Evolutionary conservation across 2,888 invertebrate genomes (phyloP).

Genomic region (Smittia aterrima): DNA sequence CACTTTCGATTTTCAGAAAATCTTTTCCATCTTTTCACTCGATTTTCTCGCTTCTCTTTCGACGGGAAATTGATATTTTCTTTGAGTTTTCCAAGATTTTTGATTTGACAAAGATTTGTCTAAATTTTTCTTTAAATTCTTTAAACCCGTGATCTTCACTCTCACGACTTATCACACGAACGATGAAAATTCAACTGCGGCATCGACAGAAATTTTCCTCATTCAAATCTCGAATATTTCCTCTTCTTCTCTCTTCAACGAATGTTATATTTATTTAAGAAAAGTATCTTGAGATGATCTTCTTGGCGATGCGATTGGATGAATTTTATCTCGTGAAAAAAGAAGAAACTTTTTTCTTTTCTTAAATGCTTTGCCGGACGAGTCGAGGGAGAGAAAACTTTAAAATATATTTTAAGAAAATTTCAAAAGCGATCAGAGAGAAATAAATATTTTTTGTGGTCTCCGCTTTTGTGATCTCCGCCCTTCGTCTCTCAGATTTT

Average conservation of each 20-base stretch:
- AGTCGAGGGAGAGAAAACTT: not conserved
- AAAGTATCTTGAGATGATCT: conserved; percentile 25
- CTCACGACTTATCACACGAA: conserved; percentile 30
- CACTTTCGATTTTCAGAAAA: conserved; percentile 36
- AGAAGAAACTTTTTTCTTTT: not conserved
- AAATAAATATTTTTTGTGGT: too few relatives aligned
- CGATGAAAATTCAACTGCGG: conserved; percentile 40
- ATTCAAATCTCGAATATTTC: conserved; percentile 21
- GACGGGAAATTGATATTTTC: not conserved
- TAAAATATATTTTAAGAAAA: not conserved
- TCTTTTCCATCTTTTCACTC: not conserved
- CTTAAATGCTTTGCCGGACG: not conserved
- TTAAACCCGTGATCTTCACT: not conserved
- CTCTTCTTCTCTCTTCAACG: conserved; percentile 4
- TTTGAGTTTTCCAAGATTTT: not conserved
- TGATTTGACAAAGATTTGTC: not conserved
- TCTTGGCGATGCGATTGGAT: conserved; percentile 14
- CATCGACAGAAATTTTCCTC: conserved; percentile 22
- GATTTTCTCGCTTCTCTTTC: too few relatives aligned
- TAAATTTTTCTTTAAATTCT: not conserved
- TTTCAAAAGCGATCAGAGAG: not conserved
- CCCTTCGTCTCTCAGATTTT: not conserved
- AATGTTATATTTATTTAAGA: conserved; percentile 26
- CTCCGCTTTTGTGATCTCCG: too few relatives aligned
- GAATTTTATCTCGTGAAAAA: conserved; percentile 32